phyloP scores from a whole-genome alignment of 2,113 vertebrate genomes.

The Oryzias melastigma region DNA sequence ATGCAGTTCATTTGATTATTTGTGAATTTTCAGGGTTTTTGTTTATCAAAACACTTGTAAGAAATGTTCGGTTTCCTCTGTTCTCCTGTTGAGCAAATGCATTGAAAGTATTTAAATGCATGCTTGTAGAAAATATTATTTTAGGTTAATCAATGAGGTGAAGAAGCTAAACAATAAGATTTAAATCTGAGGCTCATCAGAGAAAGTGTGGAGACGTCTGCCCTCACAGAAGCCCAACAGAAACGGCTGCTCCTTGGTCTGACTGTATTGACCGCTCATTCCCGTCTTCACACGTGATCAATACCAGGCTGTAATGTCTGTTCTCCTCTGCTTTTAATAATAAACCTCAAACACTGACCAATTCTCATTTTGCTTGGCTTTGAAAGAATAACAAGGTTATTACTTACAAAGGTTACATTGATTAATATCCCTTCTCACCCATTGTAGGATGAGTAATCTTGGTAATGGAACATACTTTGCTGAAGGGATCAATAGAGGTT shows the following conservation, averaged over 20 bases:
- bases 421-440: slow-evolving; percentile 62
- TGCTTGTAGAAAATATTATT: no score
- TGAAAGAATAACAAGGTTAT: slow-evolving; percentile 74
- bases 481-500: slow-evolving; percentile 61
- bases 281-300: slow-evolving; percentile 67
- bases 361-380: slow-evolving; percentile 67
- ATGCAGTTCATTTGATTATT: no score
- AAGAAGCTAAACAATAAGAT: background rate
- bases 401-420: slow-evolving; percentile 73
- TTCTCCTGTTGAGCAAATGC: no score
- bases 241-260: slow-evolving; percentile 43
- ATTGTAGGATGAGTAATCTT: slow-evolving; percentile 62
- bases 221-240: no score
- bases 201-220: no score
- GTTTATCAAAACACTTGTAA: no score
- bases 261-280: slow-evolving; percentile 49
- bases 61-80: no score
- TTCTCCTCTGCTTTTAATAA: slow-evolving; percentile 56
- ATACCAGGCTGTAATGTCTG: slow-evolving; percentile 62
- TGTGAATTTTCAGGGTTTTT: no score
- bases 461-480: slow-evolving; percentile 62
- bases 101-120: no score
- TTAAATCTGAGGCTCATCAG: slow-evolving; percentile 8
- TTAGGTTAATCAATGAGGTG: background rate
- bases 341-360: slow-evolving; percentile 53